Base-by-base conservation (phyloP, 1,140 invertebrate genomes). In the Hypothenemus hampei region DNA sequence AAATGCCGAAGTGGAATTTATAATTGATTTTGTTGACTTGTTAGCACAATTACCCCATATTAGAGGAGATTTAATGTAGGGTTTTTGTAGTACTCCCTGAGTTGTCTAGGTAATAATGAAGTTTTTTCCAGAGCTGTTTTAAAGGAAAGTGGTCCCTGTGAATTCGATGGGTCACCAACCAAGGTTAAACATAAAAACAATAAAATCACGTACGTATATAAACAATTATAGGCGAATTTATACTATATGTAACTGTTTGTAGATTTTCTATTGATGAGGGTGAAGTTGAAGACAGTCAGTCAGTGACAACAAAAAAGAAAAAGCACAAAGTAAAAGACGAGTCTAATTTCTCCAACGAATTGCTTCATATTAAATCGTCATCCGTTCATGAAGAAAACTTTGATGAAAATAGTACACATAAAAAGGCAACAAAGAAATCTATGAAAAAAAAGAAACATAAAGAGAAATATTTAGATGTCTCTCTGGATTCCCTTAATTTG, bases 1-100 rank as follows among this genome's bases (percentile, higher is more conserved):
- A 60, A 78, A 77, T 0, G 76, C 82, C 66, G 73, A 81, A 69
- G 73, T 83, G 13, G 68, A 67, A 58, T 81, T 83, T 65, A 70
- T 67, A 56, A 73, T 83, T 48, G 77, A 73, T 5, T 69, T 75
- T 49, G 56, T 60, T 4, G 47, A 59, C 23, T 54, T 64, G 11
- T 35, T 47, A 22, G 45, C 48, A 7, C 35, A 41, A 33, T 31
- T 66, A 16, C 62, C 59, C 5, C 60, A 64, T 57, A 64, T 66
- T 16, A 49, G 49, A 39, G 64, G 60, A 22, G 43, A 61, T 56
- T 35, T 66, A 46, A 22, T 47, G 60, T 59, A 52, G 24, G 24
- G 5, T 29, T 6, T 29, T 29, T 11, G 11, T 29, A 29, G 5
- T 6, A 29, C 24, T 11, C 24, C 24, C 11, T 29, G 24, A 29